Conservation (phyloP, 2,113 vertebrate species). For the Corythornis vintsioides region DNA sequence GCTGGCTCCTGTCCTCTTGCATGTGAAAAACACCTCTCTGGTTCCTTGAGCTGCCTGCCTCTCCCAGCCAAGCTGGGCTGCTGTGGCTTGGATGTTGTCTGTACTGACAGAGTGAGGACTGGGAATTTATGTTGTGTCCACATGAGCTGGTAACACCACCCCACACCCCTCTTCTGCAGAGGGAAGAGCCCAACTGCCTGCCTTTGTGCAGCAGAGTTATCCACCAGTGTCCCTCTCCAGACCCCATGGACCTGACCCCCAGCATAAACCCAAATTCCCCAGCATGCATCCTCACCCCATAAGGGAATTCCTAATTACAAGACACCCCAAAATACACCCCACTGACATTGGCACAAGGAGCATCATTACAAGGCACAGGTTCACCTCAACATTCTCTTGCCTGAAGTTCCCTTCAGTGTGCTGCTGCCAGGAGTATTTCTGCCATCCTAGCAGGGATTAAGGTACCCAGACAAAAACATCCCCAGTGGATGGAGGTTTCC, state of each 20-base stretch:
- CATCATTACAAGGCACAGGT: background rate
- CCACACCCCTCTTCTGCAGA: background rate
- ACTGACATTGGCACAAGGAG: background rate
- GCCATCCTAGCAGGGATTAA: background rate
- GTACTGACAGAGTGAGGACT: background rate
- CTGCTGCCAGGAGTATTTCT: background rate
- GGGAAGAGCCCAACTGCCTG: background rate
- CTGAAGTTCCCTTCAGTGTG: background rate
- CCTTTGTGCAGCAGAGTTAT: background rate
- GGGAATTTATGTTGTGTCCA: background rate
- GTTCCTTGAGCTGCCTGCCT: background rate
- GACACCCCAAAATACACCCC: background rate
- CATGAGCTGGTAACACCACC: background rate
- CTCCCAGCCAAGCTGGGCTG: background rate
- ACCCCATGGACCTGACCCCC: background rate
- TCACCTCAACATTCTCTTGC: background rate
- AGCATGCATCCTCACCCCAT: background rate
- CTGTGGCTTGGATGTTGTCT: background rate
- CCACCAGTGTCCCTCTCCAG: background rate
- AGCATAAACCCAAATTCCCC: background rate
- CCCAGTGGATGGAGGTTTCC: background rate
- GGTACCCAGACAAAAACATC: background rate
- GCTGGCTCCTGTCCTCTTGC: slow-evolving; percentile 20
- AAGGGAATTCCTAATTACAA: background rate
- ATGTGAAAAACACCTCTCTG: background rate